Conservation (phyloP, 2,113 vertebrate species). For the Misgurnus mizolepis region DNA sequence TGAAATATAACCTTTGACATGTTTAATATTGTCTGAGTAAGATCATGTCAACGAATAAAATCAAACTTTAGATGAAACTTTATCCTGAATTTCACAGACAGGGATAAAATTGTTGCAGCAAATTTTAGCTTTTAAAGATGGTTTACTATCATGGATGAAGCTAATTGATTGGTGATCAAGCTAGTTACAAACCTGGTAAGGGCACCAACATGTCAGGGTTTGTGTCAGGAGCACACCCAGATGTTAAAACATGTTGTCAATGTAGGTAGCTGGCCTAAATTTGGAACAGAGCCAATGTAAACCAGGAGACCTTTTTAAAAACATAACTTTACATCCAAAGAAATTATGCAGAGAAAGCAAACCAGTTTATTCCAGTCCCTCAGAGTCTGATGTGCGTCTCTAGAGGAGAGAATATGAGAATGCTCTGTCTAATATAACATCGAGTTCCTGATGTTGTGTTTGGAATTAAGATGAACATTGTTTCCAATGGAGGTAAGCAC, state of each 20-base stretch:
- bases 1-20: no score
- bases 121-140: no score
- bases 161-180: no score
- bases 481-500: constrained; percentile 63
- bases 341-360: neutral
- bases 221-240: no score
- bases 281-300: neutral
- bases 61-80: no score
- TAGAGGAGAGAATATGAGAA: neutral
- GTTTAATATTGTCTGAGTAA: no score
- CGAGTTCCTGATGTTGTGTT: constrained; percentile 50
- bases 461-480: constrained; percentile 65
- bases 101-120: no score
- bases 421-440: constrained; percentile 62
- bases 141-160: no score
- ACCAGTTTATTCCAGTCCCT: neutral
- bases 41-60: no score
- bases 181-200: no score
- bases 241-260: neutral
- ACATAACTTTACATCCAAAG: neutral
- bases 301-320: neutral
- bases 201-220: no score
- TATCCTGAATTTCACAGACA: no score
- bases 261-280: neutral
- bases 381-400: neutral